phyloP scores from a whole-genome alignment of 2,888 invertebrate genomes.

The Cheilosia grossa region DNA sequence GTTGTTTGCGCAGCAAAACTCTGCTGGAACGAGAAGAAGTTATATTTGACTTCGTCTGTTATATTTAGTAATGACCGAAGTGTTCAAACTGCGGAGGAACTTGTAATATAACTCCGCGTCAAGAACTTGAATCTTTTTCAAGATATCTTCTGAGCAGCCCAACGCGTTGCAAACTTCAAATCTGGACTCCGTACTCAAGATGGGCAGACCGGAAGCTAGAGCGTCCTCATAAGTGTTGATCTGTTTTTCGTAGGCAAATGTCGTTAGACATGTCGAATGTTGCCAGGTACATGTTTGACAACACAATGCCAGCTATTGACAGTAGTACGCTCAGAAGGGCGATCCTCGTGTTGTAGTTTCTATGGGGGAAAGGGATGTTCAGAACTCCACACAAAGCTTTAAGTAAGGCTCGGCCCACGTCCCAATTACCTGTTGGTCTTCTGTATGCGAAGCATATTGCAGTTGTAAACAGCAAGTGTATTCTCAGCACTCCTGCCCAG shows the following conservation, averaged over 20 bases:
- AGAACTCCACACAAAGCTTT: not conserved
- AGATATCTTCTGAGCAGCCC: no score
- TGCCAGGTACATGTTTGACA: conserved; percentile 78
- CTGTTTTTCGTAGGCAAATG: conserved; percentile 70
- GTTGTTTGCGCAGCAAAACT: no score
- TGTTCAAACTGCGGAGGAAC: no score
- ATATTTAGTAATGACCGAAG: no score
- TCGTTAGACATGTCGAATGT: conserved; percentile 79
- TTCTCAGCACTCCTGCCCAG: not conserved
- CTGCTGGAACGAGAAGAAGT: no score
- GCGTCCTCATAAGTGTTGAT: conserved; percentile 72
- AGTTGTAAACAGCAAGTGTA: not conserved
- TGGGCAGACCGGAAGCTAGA: conserved; percentile 9
- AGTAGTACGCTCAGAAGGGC: conserved; percentile 48
- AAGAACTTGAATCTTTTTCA: no score
- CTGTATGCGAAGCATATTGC: not conserved
- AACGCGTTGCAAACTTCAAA: no score
- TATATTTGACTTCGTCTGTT: no score
- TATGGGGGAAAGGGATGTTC: not conserved
- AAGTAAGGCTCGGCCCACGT: not conserved
- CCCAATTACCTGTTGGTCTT: not conserved
- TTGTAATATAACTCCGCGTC: no score
- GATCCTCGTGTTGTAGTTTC: not conserved
- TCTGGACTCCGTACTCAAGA: not conserved
- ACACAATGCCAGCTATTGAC: conserved; percentile 77